Base-by-base conservation (phyloP, 2,113 vertebrate species). In the Gambusia holbrooki region DNA sequence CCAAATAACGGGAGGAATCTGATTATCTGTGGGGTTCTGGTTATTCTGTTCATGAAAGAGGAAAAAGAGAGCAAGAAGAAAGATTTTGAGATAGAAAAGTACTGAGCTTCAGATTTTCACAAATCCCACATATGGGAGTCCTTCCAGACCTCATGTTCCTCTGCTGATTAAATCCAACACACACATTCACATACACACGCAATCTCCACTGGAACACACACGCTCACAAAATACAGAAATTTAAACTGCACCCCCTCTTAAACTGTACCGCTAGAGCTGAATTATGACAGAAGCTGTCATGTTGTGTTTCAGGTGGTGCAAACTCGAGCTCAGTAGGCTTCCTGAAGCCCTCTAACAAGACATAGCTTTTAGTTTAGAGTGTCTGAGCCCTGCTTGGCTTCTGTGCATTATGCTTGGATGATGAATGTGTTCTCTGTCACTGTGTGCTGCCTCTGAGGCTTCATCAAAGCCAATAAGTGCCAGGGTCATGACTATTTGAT, bases 81-180 rank as follows among this genome's bases (percentile, higher is more conserved):
- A 72, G 73, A 81, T 51, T 71, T n/a, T 30, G 33, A 72, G 82
- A 66, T 77, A 79, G 73, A 77, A 80, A 76, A 74, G 77, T 77
- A 66, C 76, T 76, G 66, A 87, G 83, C 77, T 62, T 65, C 69
- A 89, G 86, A 90, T 87, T 92, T 84, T 84, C 81, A 88, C 62
- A 93, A 92, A 89, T 93, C 88, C 85, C 69, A 78, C 70, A 73
- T 51, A 70, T 84, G 87, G 88, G 86, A 92, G 71, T 80, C 76
- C 69, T 80, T 87, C 90, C 89, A 92, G 83, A 83, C 81, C 69
- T 77, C 61, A 65, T 90, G 82, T 90, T 86, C 79, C 79, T 71
- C 62, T 77, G 74, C 86, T 88, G 88, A 91, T 89, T 90, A 90
- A 91, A 85, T 77, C 60, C 32, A 19, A 75, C 73, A 67, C 42